Evolutionary conservation across 2,888 invertebrate genomes (phyloP).

Genomic region (Agrochola circellaris): DNA sequence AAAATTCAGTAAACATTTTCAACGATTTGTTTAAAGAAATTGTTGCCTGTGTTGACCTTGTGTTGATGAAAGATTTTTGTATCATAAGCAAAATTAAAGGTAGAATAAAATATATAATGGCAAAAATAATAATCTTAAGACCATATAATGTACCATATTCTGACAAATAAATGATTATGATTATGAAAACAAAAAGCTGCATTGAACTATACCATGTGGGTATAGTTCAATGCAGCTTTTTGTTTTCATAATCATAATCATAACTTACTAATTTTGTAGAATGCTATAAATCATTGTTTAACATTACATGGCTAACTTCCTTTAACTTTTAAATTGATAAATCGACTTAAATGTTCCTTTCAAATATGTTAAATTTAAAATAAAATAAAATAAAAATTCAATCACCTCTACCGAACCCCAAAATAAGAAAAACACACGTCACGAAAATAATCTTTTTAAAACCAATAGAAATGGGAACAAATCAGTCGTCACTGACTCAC

Average conservation of each 20-base stretch:
- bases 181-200: too few species aligned
- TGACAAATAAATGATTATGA: too few species aligned
- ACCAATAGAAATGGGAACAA: slow-evolving; percentile 74
- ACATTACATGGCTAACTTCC: background rate
- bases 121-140: too few species aligned
- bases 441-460: slow-evolving; percentile 61
- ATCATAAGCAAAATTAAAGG: background rate
- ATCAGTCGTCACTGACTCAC: slow-evolving; percentile 84
- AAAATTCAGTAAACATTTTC: background rate
- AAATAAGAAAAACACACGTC: slow-evolving; percentile 50
- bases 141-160: too few species aligned
- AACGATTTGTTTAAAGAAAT: background rate
- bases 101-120: background rate
- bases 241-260: too few species aligned
- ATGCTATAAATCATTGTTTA: background rate
- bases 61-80: background rate
- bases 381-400: background rate
- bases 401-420: background rate
- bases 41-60: too few species aligned
- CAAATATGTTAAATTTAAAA: background rate
- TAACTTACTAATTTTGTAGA: too few species aligned
- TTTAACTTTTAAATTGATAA: background rate
- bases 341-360: background rate
- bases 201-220: background rate
- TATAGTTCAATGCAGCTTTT: background rate